Evolutionary conservation across 2,797 vertebrate species (phyloP), one percentile per base, ranked within the genome.

Genomic region (Sylvilagus floridanus): DNA sequence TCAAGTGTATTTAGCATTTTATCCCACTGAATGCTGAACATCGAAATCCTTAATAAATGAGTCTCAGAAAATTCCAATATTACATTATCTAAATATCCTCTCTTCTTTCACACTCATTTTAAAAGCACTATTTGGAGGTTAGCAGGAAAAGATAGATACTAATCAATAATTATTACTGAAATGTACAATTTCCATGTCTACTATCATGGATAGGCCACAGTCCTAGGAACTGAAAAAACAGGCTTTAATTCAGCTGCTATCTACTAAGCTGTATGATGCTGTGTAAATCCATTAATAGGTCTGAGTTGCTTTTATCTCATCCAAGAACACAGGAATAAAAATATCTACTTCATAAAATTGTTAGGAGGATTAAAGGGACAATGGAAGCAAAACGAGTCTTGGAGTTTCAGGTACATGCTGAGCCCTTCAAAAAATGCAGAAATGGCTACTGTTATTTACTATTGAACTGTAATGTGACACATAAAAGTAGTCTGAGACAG

Each of bases 1-100:
- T 73, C 71, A 84, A 66, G 75, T 93, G 2, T 42, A 84, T 68
- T 93, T 92, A 76, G 10, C 32, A 52, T 89, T 90, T 88, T 73
- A 78, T 93, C 52, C 6, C 47, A 42, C 4, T 81, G 9, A 85
- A 84, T 50, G 14, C 32, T 62, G 78, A 89, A 75, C 85, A n/a
- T 78, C 22, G 82, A 77, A 75, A 71, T 4, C 60, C 76, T 88
- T 77, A 88, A 57, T 77, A 88, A 96, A 71, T 69, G 8, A 84
- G 30, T 79, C n/a, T 69, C 19, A 88, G 32, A 42, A 93, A 88
- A 91, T 82, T 82, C 21, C 21, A 26, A 2, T 35, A 66, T 82
- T 82, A 68, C 72, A n/a, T 60, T 79, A 50, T 79, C 37, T 21
- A 93, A 11, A 13, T 32, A 26, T 73, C 65, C 17, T 91, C 4